Conservation (phyloP, 1,140 invertebrate genomes). For the Drusus annulatus region DNA sequence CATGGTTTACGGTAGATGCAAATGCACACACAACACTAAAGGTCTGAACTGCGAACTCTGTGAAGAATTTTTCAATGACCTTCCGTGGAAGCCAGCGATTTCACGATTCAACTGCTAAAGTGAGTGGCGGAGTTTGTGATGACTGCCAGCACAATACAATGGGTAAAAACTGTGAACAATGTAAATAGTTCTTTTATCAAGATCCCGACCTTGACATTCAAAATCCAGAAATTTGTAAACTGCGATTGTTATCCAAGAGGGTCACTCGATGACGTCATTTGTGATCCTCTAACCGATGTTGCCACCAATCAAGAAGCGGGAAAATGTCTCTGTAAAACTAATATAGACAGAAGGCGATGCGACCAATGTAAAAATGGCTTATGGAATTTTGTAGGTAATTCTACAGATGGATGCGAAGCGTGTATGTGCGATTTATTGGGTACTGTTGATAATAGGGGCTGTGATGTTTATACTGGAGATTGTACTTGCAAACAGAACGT, state of each 20-base stretch:
- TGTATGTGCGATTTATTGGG: conserved; percentile 92
- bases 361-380: conserved; percentile 89
- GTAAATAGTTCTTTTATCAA: conserved; percentile 92
- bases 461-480: conserved; percentile 87
- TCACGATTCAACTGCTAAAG: conserved; percentile 86
- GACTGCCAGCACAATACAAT: conserved; percentile 93
- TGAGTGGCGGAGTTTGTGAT: conserved; percentile 95
- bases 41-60: conserved; percentile 95
- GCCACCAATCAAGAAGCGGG: conserved; percentile 82
- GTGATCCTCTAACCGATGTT: conserved; percentile 87
- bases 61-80: conserved; percentile 94
- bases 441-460: conserved; percentile 92
- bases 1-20: conserved; percentile 96
- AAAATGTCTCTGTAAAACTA: conserved; percentile 86
- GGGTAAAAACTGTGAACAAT: conserved; percentile 95
- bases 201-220: conserved; percentile 85
- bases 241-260: conserved; percentile 87
- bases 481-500: conserved; percentile 95
- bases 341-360: conserved; percentile 86
- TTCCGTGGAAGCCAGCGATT: conserved; percentile 95
- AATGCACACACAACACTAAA: conserved; percentile 94
- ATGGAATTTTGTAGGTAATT: conserved; percentile 88
- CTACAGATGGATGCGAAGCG: conserved; percentile 88
- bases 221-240: conserved; percentile 90
- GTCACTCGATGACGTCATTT: conserved; percentile 89